phyloP scores from a whole-genome alignment of 2,113 vertebrate genomes.

The Mastomys coucha region DNA sequence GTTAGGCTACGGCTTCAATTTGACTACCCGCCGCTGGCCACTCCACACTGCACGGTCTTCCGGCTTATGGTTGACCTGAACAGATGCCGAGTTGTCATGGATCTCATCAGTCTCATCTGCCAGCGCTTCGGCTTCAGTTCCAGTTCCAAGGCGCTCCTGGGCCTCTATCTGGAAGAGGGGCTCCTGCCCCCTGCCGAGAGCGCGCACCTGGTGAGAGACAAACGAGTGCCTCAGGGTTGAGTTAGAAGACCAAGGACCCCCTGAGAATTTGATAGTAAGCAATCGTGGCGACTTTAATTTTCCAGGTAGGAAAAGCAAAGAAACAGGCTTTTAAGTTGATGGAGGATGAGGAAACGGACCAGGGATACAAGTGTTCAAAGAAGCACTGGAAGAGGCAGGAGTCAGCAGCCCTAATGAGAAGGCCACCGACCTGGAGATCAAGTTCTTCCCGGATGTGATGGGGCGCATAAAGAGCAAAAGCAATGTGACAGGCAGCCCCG shows the following conservation, averaged over 20 bases:
- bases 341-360: slow-evolving; percentile 64
- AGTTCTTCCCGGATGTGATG: not conserved
- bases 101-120: slow-evolving; percentile 92
- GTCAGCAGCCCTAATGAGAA: slow-evolving; percentile 28
- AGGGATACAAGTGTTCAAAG: slow-evolving; percentile 56
- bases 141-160: slow-evolving; percentile 88
- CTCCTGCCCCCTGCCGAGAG: slow-evolving; percentile 94
- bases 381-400: slow-evolving; percentile 83
- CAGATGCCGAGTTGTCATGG: slow-evolving; percentile 92
- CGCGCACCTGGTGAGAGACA: slow-evolving; percentile 93
- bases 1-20: slow-evolving; percentile 92
- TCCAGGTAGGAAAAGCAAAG: slow-evolving; percentile 70
- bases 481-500: slow-evolving; percentile 59
- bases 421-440: slow-evolving; percentile 56
- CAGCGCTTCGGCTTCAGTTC: slow-evolving; percentile 93
- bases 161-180: slow-evolving; percentile 94
- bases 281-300: slow-evolving; percentile 53
- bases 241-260: slow-evolving; percentile 81
- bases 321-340: slow-evolving; percentile 81
- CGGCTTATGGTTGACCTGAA: slow-evolving; percentile 94
- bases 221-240: slow-evolving; percentile 94
- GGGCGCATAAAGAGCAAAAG: slow-evolving; percentile 75
- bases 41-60: slow-evolving; percentile 90
- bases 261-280: slow-evolving; percentile 65
- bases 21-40: slow-evolving; percentile 93